A percentile compares a stretch with the other conserved stretches of the same genome.
Conservation (phyloP, 1,140 invertebrate genomes). For the Steinernema feltiae region DNA sequence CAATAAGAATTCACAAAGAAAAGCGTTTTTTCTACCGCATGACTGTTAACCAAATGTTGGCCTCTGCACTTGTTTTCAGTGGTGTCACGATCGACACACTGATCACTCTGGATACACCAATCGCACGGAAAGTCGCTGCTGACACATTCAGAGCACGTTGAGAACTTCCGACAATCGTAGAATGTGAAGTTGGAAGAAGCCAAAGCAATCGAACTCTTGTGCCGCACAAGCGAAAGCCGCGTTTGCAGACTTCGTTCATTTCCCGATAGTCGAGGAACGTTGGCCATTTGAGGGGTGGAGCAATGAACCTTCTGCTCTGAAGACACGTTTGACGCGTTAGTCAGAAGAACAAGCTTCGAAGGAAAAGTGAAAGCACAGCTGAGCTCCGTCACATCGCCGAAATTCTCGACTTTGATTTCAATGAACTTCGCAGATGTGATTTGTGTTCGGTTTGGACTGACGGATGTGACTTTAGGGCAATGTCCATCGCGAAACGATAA, state of each 20-base stretch:
- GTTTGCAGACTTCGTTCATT: slow-evolving; percentile 28
- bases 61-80: slow-evolving; percentile 53
- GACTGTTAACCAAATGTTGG: slow-evolving; percentile 51
- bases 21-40: background rate
- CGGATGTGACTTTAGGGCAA: slow-evolving; percentile 46
- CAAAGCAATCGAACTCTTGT: slow-evolving; percentile 12
- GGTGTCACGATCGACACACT: slow-evolving; percentile 50
- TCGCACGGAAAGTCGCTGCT: slow-evolving; percentile 60
- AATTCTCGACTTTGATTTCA: slow-evolving; percentile 48
- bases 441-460: slow-evolving; percentile 52
- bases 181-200: slow-evolving; percentile 57
- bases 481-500: slow-evolving; percentile 8
- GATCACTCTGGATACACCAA: slow-evolving; percentile 51
- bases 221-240: background rate
- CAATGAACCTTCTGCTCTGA: slow-evolving; percentile 29
- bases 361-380: slow-evolving; percentile 10
- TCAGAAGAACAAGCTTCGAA: slow-evolving; percentile 10
- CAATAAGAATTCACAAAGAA: background rate
- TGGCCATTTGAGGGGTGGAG: slow-evolving; percentile 33
- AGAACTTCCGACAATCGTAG: slow-evolving; percentile 51
- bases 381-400: slow-evolving; percentile 32
- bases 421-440: slow-evolving; percentile 48
- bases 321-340: background rate
- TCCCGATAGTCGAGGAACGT: slow-evolving; percentile 35
- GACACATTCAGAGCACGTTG: slow-evolving; percentile 59